Conservation (phyloP, 2,888 invertebrate genomes). For the Callyntrura guangdongensis region DNA sequence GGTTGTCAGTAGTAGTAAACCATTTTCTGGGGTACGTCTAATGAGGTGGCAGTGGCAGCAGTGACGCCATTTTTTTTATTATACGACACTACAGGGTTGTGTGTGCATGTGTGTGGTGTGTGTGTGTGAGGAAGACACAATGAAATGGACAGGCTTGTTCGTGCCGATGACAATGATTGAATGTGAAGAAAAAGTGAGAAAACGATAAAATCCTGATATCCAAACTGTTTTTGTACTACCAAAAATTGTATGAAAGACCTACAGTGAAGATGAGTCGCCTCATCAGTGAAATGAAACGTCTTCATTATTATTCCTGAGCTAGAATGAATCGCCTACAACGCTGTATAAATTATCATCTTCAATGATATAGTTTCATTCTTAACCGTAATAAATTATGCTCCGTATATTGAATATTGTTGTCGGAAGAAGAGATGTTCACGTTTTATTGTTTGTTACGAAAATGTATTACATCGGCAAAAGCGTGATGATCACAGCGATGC, state of each 20-base stretch:
- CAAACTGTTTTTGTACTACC: conserved; percentile 14
- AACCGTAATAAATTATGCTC: conserved; percentile 62
- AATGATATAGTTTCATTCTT: conserved; percentile 7
- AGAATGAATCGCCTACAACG: conserved; percentile 16
- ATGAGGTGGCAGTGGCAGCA: neutral
- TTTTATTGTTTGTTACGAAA: neutral
- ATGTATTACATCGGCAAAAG: neutral
- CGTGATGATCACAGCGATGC: too few relatives aligned
- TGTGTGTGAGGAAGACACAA: conserved; percentile 10
- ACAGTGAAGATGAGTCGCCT: neutral
- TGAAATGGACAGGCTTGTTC: conserved; percentile 15
- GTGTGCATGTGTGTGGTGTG: neutral
- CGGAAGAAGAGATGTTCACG: conserved; percentile 47
- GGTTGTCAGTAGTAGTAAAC: neutral
- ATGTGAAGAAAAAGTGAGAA: conserved; percentile 57
- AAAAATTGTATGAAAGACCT: neutral
- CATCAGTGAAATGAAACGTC: neutral
- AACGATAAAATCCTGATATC: conserved; percentile 53
- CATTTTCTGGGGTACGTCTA: neutral
- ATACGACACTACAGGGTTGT: neutral
- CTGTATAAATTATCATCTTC: neutral
- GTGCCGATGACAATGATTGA: conserved; percentile 70
- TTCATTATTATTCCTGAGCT: neutral
- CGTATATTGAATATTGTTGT: conserved; percentile 63
- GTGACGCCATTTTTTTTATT: neutral